phyloP scores from a whole-genome alignment of 1,140 invertebrate genomes.

The Calephelis virginiensis region DNA sequence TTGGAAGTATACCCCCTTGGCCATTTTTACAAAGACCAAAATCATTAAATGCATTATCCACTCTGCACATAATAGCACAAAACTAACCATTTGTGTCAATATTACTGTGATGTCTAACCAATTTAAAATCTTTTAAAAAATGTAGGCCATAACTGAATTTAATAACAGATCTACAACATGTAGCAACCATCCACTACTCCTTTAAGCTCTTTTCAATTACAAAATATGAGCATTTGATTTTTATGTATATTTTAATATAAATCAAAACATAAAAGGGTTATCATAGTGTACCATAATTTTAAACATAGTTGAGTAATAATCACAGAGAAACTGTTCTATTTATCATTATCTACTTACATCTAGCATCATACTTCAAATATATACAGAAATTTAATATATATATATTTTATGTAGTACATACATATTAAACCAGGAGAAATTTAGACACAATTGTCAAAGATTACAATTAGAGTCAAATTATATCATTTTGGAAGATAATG shows the following conservation, averaged over 20 bases:
- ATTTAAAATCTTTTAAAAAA: background rate
- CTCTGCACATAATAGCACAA: background rate
- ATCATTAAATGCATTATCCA: background rate
- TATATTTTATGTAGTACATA: constrained; percentile 6
- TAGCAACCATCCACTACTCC: background rate
- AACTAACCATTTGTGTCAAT: background rate
- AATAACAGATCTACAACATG: background rate
- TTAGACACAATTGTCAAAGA: background rate
- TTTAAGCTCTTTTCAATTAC: background rate
- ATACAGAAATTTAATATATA: constrained; percentile 53
- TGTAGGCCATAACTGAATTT: constrained; percentile 1
- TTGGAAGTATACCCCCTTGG: too few species aligned
- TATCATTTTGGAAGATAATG: too few species aligned
- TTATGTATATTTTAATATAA: background rate
- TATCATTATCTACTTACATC: constrained; percentile 70
- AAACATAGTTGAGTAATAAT: constrained; percentile 33
- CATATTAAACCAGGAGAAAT: background rate
- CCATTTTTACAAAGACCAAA: background rate
- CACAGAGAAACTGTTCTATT: constrained; percentile 30
- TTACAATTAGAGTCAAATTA: background rate
- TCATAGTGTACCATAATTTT: constrained; percentile 3
- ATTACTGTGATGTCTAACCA: constrained; percentile 1
- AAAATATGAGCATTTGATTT: constrained; percentile 11
- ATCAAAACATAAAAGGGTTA: constrained; percentile 1
- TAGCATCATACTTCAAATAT: constrained; percentile 68